Conservation (phyloP, 2,797 vertebrate genomes). For the Takifugu rubripes region DNA sequence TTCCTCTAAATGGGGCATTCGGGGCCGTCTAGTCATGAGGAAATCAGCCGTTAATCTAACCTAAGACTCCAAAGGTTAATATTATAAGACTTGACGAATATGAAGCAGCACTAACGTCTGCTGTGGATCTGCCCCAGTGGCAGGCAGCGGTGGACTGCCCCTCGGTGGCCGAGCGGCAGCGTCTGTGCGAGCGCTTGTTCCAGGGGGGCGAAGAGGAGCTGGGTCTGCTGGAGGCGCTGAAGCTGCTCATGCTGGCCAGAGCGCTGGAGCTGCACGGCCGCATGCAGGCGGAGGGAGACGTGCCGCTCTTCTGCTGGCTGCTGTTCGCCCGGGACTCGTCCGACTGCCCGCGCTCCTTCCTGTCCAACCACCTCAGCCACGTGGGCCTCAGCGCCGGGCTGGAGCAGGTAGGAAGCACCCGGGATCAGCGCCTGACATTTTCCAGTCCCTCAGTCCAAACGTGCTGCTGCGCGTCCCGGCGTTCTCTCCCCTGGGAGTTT, state of each 20-base stretch:
- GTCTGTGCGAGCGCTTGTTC: slow-evolving; percentile 84
- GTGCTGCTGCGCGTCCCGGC: slow-evolving; percentile 9
- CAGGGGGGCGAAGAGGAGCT: slow-evolving; percentile 89
- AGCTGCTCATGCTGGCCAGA: slow-evolving; percentile 90
- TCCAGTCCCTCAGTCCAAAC: slow-evolving; percentile 7
- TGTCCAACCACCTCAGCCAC: slow-evolving; percentile 91
- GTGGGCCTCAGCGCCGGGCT: slow-evolving; percentile 91
- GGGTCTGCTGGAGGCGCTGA: slow-evolving; percentile 90
- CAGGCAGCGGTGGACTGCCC: slow-evolving; percentile 75
- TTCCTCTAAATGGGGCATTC: too few relatives aligned
- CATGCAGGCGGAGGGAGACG: slow-evolving; percentile 80
- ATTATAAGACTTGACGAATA: not conserved
- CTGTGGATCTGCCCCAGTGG: slow-evolving; percentile 75
- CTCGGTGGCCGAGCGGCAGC: slow-evolving; percentile 72
- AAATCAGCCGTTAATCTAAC: too few relatives aligned
- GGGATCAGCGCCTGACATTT: not conserved
- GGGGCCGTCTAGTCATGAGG: too few relatives aligned
- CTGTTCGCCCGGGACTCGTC: slow-evolving; percentile 94
- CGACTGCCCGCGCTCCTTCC: slow-evolving; percentile 83
- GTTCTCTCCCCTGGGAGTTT: slow-evolving; percentile 3
- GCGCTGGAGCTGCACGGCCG: slow-evolving; percentile 83
- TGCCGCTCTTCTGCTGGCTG: slow-evolving; percentile 93
- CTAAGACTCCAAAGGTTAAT: too few relatives aligned
- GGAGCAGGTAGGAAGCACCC: slow-evolving; percentile 83
- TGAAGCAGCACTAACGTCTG: not conserved